These are phyloP conservation scores for Orthonevra nobilis DNA, from an alignment of 2,888 invertebrate genomes.

Conservation along the genomic window DNA sequence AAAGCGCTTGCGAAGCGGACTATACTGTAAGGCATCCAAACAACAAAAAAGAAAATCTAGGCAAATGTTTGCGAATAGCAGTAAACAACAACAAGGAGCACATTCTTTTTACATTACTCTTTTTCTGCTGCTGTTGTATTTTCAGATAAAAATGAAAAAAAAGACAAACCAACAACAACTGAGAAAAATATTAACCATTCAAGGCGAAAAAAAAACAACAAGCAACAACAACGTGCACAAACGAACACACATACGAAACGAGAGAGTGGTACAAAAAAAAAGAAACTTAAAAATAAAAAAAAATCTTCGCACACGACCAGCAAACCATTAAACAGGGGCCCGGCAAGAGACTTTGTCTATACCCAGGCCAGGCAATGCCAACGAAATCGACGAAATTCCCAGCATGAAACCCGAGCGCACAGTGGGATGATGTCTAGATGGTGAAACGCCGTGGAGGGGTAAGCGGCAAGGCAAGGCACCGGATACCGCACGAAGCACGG, in stretches of 20 bases:
- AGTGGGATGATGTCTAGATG: slow-evolving; percentile 8
- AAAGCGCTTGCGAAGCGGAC: not conserved
- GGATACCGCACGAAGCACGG: slow-evolving; percentile 14
- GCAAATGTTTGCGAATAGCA: not conserved
- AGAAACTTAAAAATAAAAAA: no score
- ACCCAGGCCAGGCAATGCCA: slow-evolving; percentile 62
- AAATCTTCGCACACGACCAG: slow-evolving; percentile 64
- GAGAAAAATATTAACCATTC: slow-evolving; percentile 38
- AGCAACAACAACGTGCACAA: slow-evolving; percentile 44
- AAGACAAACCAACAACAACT: slow-evolving; percentile 3
- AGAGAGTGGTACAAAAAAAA: slow-evolving; percentile 41
- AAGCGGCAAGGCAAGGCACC: slow-evolving; percentile 32
- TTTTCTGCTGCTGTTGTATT: slow-evolving; percentile 22
- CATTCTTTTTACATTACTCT: slow-evolving; percentile 31
- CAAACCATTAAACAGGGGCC: slow-evolving; percentile 70
- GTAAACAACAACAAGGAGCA: slow-evolving; percentile 21
- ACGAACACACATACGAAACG: slow-evolving; percentile 10
- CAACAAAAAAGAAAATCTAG: slow-evolving; percentile 15
- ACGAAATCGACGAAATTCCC: slow-evolving; percentile 62
- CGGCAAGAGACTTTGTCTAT: slow-evolving; percentile 71
- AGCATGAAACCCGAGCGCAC: slow-evolving; percentile 65
- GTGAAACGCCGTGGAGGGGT: slow-evolving; percentile 37
- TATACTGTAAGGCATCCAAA: not conserved
- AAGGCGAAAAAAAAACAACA: slow-evolving; percentile 36
- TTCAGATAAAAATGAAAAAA: slow-evolving; percentile 31